Base-by-base conservation (phyloP, 1,140 invertebrate genomes). In the Drosophila suzukii region DNA sequence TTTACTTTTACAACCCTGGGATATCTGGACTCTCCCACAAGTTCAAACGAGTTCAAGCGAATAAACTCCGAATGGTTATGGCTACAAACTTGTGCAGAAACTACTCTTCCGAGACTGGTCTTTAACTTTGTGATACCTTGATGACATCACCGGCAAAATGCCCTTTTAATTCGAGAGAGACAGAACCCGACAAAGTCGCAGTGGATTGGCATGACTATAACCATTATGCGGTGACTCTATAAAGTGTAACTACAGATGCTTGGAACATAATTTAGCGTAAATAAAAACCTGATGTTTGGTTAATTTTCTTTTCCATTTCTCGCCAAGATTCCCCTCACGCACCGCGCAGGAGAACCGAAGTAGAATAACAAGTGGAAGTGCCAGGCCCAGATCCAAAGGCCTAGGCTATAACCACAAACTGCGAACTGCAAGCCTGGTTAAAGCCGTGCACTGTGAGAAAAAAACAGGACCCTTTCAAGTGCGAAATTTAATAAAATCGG, bases 231-330 rank as follows among this genome's bases (percentile, higher is more conserved):
- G 38, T 36, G 70, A 53, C 55, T 73, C 46, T 73, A 73, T 73
- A 73, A 72, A 58, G 68, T 50, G 66, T 71, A 71, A 71, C 68
- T 71, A 58, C 53, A 71, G 17, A 41, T 32, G 65, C 67, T 36
- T 8, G 36, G 43, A 58, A 65, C 34, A 71, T 58, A 58, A 71
- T 70, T 71, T 71, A 71, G 65, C 20, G 65, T 71, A 41, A 71
- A 71, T 70, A 71, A 71, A 70, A 71, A 71, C 67, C 65, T 71
- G 67, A 32, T 71, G 39, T 73, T 60, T 57, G 67, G 67, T 73
- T 72, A 72, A 72, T 73, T 73, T 73, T 72, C 68, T 73, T 73
- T 60, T 60, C 47, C 34, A 72, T 57, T 61, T 73, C 47, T 38
- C 46, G 36, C 43, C 50, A 10, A 20, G 32, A 71, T 71, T 58